Conservation (phyloP, 2,113 vertebrate species). For the Chaetura pelagica region DNA sequence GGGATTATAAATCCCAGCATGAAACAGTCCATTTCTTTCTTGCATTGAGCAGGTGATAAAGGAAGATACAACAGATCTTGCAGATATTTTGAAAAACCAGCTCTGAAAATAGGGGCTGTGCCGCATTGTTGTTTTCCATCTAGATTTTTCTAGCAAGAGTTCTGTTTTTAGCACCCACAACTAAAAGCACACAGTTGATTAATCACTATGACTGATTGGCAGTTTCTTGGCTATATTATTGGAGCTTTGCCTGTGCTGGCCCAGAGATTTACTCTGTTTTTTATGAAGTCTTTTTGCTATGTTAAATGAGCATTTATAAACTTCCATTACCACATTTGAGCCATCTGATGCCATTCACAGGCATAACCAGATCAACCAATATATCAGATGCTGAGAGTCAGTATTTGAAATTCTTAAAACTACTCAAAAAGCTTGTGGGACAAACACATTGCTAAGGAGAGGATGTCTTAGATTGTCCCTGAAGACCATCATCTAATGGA, state of each 20-base stretch:
- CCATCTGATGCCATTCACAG: background rate
- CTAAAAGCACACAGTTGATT: background rate
- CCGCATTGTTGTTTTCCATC: background rate
- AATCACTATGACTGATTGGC: background rate
- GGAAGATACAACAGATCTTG: background rate
- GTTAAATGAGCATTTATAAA: background rate
- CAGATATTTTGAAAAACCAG: background rate
- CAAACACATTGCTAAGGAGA: background rate
- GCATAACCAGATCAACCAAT: background rate
- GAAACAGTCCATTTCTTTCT: background rate
- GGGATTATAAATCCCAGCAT: conserved; percentile 51
- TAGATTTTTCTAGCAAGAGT: background rate
- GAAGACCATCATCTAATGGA: background rate
- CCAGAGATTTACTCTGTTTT: background rate
- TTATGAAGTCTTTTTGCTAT: background rate
- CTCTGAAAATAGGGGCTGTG: background rate
- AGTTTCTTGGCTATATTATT: background rate
- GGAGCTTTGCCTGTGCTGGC: background rate
- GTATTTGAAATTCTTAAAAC: background rate
- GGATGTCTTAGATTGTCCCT: background rate
- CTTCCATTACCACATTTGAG: background rate
- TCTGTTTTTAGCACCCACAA: background rate
- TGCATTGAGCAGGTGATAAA: conserved; percentile 22
- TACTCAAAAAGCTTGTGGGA: background rate
- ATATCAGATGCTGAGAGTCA: background rate